Evolutionary conservation across 1,140 invertebrate genomes (phyloP).

Genomic region (Penaeus indicus): DNA sequence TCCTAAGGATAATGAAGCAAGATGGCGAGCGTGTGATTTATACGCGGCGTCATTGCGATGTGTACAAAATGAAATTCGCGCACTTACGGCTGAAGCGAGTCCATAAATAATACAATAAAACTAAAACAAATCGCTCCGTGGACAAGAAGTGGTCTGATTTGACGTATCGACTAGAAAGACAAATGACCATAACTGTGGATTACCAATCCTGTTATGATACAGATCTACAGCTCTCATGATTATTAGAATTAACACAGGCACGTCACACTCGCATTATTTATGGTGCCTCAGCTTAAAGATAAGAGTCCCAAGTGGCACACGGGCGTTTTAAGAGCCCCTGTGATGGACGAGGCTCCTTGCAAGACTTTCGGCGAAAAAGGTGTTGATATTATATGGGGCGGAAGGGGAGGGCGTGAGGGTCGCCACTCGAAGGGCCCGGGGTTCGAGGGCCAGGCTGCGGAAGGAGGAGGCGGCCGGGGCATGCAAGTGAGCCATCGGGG

Average conservation of each 20-base stretch:
- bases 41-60: too few species aligned
- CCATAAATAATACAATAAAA: too few species aligned
- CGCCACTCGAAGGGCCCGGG: too few species aligned
- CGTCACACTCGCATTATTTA: slow-evolving; percentile 61
- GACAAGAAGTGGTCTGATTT: slow-evolving; percentile 21
- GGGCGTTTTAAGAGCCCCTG: slow-evolving; percentile 39
- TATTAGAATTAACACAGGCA: slow-evolving; percentile 49
- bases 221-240: slow-evolving; percentile 45
- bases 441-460: too few species aligned
- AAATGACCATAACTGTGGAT: slow-evolving; percentile 45
- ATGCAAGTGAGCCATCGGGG: too few species aligned
- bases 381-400: too few species aligned
- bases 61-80: too few species aligned
- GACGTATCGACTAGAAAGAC: slow-evolving; percentile 26
- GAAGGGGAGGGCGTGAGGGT: too few species aligned
- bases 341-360: slow-evolving; percentile 36
- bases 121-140: neutral
- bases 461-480: too few species aligned
- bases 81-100: too few species aligned
- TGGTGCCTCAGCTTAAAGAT: slow-evolving; percentile 37
- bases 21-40: too few species aligned
- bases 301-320: slow-evolving; percentile 36
- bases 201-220: slow-evolving; percentile 47
- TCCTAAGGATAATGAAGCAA: too few species aligned
- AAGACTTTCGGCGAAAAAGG: slow-evolving; percentile 10